Evolutionary conservation across 2,888 invertebrate species (phyloP), one percentile per base, ranked within the genome.

Genomic region (Cheiracanthium punctorium): DNA sequence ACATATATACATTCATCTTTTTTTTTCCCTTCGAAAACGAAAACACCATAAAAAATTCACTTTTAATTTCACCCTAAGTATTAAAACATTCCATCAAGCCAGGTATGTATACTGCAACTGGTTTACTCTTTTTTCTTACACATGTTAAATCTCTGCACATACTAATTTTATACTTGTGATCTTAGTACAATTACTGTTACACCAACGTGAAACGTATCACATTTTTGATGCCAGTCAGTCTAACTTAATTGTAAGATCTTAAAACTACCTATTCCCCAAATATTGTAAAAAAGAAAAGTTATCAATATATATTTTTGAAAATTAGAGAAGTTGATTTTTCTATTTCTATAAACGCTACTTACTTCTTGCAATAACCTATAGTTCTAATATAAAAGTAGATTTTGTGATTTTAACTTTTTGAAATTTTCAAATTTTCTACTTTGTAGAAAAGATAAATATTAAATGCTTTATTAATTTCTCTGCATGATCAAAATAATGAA

Each of bases 101-200:
- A 84, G 52, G 10, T 52, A 41, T 79, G 28, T 79, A 52, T 32
- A 2, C 4, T n/a, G 37, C 17, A 64, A 72, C 43, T 81, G 81
- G 65, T 82, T 17, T 32, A 71, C 32, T 32, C 58, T 37, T 10
- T 17, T 24, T 69, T n/a, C 79, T 52, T 52, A 70, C 84, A 85
- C 84, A 43, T 85, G 84, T 85, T 85, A 85, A 74, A 41, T 64
- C 28, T 72, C 48, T 74, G 84, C 84, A 85, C 84, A 72, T 69
- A 65, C 17, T 58, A 58, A 58, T 58, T 58, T 58, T 58, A 58
- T 58, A 58, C 48, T 48, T 48, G n/a, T n/a, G n/a, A 48, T 48
- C 24, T 32, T 30, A 41, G 58, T 71, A 77, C 65, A 64, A 82
- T 64, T 76, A 71, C 70, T 71, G 64, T 48, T 81, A 58, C n/a